phyloP scores from a whole-genome alignment of 2,113 vertebrate species.

The Poecile atricapillus region DNA sequence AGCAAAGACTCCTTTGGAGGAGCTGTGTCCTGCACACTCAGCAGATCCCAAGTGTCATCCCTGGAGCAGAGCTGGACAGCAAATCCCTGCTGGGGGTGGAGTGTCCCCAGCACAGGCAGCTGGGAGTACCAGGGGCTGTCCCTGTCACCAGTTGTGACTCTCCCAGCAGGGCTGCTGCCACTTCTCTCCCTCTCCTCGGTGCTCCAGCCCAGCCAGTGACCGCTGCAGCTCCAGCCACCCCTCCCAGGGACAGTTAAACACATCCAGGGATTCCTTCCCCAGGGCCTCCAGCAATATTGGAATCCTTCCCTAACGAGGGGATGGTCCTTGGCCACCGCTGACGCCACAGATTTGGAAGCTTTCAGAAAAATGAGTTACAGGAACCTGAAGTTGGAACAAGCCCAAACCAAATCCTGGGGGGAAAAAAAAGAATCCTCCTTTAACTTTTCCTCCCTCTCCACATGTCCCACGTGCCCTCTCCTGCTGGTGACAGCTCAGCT shows the following conservation, averaged over 20 bases:
- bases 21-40: accelerated
- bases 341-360: neutral
- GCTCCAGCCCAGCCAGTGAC: neutral
- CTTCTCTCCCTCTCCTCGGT: neutral
- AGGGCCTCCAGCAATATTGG: accelerated
- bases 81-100: neutral
- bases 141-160: neutral
- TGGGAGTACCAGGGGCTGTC: neutral
- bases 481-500: neutral
- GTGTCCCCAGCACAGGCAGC: neutral
- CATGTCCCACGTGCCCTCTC: neutral
- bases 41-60: accelerated
- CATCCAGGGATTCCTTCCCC: neutral
- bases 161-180: neutral
- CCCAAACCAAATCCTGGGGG: neutral
- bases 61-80: neutral
- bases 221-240: neutral
- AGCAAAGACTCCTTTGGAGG: neutral
- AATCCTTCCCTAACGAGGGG: neutral
- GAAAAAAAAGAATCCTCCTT: neutral
- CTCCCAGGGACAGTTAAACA: neutral
- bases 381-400: neutral
- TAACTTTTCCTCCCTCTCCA: neutral
- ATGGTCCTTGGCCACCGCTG: neutral
- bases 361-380: neutral